Evolutionary conservation across 2,113 vertebrate species (phyloP).

Genomic region (Oncorhynchus clarkii): DNA sequence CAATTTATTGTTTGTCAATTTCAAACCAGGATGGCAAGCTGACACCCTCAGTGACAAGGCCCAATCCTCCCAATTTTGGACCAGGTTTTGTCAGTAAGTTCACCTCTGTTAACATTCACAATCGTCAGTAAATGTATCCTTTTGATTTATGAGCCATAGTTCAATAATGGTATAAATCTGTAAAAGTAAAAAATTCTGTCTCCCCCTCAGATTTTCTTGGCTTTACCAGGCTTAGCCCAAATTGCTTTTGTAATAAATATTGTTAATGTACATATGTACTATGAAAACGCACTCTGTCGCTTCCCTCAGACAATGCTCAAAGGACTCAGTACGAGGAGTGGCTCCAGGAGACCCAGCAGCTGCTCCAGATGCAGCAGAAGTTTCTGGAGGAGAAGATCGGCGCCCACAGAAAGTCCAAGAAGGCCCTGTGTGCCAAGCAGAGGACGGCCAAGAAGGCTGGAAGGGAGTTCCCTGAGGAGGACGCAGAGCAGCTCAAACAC

Average conservation of each 20-base stretch:
- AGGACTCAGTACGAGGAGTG: constrained; percentile 96
- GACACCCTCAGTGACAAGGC: constrained; percentile 87
- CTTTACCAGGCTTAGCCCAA: no score
- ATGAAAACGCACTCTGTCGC: constrained; percentile 2
- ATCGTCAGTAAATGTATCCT: no score
- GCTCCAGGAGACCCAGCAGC: constrained; percentile 96
- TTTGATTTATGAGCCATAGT: no score
- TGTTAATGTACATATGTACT: background rate
- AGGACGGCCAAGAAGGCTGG: constrained; percentile 96
- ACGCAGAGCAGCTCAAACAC: constrained; percentile 95
- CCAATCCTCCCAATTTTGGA: constrained; percentile 94
- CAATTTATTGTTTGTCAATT: background rate
- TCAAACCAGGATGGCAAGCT: constrained; percentile 87
- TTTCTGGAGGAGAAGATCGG: constrained; percentile 98
- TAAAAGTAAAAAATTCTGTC: no score
- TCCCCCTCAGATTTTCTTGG: no score
- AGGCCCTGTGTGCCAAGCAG: constrained; percentile 96
- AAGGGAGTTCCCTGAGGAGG: constrained; percentile 94
- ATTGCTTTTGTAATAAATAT: background rate
- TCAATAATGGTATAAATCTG: no score
- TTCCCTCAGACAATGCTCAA: constrained; percentile 85
- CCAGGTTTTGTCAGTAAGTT: constrained; percentile 82
- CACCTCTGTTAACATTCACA: no score
- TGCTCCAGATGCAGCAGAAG: constrained; percentile 98
- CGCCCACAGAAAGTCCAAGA: constrained; percentile 96